These are phyloP conservation scores for Microctenopoma stevenorrisi DNA, from an alignment of 2,797 vertebrate species.

Conservation along the genomic window DNA sequence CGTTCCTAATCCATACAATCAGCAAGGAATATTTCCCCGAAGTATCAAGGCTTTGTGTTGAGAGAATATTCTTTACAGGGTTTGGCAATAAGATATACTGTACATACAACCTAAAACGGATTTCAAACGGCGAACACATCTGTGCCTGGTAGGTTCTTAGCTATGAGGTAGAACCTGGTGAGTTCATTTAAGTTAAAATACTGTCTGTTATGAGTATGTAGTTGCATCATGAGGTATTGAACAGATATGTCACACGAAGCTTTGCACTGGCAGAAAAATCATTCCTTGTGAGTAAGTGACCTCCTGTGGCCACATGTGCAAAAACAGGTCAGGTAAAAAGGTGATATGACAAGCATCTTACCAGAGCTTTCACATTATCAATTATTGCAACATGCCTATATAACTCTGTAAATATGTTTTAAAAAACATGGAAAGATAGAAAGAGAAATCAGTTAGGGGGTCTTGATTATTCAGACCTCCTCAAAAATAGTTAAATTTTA, in stretches of 20 bases:
- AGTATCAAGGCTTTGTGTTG: conserved; percentile 84
- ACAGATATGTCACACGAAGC: conserved; percentile 85
- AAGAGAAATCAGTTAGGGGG: conserved; percentile 79
- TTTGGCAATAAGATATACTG: conserved; percentile 79
- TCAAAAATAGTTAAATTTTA: conserved; percentile 80
- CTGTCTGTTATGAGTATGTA: conserved; percentile 86
- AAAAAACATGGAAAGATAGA: conserved; percentile 86
- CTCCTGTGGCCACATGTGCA: conserved; percentile 85
- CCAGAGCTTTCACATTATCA: conserved; percentile 90
- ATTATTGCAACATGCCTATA: conserved; percentile 92
- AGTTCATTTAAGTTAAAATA: conserved; percentile 83
- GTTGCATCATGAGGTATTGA: conserved; percentile 88
- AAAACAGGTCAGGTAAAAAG: conserved; percentile 88
- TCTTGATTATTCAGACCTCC: conserved; percentile 85
- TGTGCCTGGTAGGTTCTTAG: conserved; percentile 85
- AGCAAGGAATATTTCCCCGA: conserved; percentile 80
- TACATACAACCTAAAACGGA: conserved; percentile 70
- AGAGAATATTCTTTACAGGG: conserved; percentile 75
- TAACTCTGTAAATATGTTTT: conserved; percentile 88
- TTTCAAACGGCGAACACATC: conserved; percentile 72
- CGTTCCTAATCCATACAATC: conserved; percentile 78
- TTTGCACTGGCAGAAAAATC: conserved; percentile 86
- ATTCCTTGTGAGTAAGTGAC: conserved; percentile 86
- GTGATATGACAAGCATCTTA: conserved; percentile 89
- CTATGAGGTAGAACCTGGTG: conserved; percentile 89